These are phyloP conservation scores for Epistrophella euchroma DNA, from an alignment of 2,888 invertebrate genomes.

Conservation along the genomic window DNA sequence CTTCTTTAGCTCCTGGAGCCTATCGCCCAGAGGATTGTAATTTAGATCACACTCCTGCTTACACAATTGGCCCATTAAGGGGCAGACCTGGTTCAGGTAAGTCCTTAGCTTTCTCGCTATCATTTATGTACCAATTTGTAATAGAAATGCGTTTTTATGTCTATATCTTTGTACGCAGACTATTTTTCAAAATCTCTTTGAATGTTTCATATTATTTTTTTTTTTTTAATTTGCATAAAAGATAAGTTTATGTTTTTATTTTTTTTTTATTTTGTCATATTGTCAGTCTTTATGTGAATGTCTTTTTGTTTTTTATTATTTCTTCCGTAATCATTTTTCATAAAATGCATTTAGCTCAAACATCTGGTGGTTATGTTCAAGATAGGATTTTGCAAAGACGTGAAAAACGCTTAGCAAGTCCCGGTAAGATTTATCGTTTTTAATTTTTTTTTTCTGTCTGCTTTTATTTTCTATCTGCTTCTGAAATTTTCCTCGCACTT, in stretches of 20 bases:
- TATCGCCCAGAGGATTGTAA: slow-evolving; percentile 86
- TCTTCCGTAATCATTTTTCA: slow-evolving; percentile 31
- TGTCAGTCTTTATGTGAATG: slow-evolving; percentile 46
- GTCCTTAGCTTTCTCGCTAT: slow-evolving; percentile 71
- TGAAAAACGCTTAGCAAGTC: slow-evolving; percentile 82
- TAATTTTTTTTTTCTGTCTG: slow-evolving; percentile 8
- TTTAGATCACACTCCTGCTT: slow-evolving; percentile 83
- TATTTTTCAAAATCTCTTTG: slow-evolving; percentile 14
- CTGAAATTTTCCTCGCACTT: slow-evolving; percentile 25
- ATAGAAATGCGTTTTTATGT: slow-evolving; percentile 38
- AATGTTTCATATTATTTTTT: slow-evolving; percentile 22
- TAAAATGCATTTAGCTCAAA: slow-evolving; percentile 71
- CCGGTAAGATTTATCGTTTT: slow-evolving; percentile 80
- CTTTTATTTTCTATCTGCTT: slow-evolving; percentile 27
- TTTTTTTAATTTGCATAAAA: slow-evolving; percentile 50
- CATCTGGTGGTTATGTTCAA: slow-evolving; percentile 82
- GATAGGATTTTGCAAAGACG: slow-evolving; percentile 83
- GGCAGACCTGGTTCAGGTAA: slow-evolving; percentile 80
- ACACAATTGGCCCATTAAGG: slow-evolving; percentile 86
- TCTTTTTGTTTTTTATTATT: slow-evolving; percentile 50
- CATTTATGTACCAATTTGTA: slow-evolving; percentile 3
- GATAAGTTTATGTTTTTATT: not conserved
- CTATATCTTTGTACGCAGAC: not conserved
- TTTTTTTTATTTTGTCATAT: slow-evolving; percentile 24
- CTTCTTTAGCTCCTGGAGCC: slow-evolving; percentile 85